phyloP scores from a whole-genome alignment of 2,888 invertebrate genomes.

The Creontiades dilutus region DNA sequence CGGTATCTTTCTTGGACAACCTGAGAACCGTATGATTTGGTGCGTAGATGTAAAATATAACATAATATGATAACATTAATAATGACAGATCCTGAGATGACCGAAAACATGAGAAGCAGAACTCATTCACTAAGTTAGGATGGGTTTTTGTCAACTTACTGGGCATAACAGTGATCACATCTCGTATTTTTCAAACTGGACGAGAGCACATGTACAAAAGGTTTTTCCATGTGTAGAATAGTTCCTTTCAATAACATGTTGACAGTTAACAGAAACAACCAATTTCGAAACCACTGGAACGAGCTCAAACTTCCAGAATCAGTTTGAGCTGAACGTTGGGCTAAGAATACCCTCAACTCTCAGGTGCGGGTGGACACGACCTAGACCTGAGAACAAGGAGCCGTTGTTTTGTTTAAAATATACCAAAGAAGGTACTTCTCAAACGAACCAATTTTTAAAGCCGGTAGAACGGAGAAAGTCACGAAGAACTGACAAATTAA shows the following conservation, averaged over 20 bases:
- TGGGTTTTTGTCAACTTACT: constrained; percentile 80
- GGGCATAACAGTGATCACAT: constrained; percentile 88
- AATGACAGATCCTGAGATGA: too few relatives aligned
- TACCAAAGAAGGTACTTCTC: neutral
- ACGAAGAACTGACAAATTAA: too few relatives aligned
- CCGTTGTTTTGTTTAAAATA: neutral
- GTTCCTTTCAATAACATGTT: constrained; percentile 81
- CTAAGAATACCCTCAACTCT: neutral
- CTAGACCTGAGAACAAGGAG: neutral
- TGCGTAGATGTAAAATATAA: too few relatives aligned
- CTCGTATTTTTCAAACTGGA: constrained; percentile 84
- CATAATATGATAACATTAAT: too few relatives aligned
- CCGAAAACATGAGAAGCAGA: too few relatives aligned
- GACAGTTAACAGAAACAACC: neutral
- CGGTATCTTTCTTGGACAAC: too few relatives aligned
- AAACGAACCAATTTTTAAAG: too few relatives aligned
- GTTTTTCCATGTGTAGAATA: constrained; percentile 85
- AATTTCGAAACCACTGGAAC: neutral
- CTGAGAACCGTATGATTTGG: too few relatives aligned
- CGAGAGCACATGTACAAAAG: constrained; percentile 87
- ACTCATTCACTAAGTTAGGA: too few relatives aligned
- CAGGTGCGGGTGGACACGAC: neutral
- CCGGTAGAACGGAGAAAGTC: too few relatives aligned
- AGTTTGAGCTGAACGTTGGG: neutral
- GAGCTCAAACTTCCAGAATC: neutral